phyloP scores from a whole-genome alignment of 1,140 invertebrate genomes.

The Bombus terrestris region DNA sequence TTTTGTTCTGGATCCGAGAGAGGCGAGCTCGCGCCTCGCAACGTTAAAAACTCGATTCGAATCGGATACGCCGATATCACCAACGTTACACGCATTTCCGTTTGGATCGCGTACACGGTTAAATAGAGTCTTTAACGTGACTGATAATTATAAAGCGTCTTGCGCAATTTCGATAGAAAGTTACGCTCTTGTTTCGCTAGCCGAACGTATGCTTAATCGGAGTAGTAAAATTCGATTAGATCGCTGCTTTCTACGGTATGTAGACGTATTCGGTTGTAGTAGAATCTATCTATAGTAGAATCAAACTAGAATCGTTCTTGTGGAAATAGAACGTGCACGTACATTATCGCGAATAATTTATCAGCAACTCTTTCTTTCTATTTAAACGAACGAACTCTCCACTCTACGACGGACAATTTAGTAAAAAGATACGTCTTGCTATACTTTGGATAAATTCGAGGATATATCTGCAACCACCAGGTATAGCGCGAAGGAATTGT shows the following conservation, averaged over 20 bases:
- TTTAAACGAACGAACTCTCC: too few relatives aligned
- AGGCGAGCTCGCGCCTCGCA: neutral
- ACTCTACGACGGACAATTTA: too few relatives aligned
- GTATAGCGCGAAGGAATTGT: neutral
- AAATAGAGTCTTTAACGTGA: neutral
- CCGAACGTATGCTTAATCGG: slow-evolving; percentile 10
- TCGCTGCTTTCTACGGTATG: neutral
- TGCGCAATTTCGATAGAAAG: slow-evolving; percentile 40
- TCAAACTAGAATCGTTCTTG: neutral
- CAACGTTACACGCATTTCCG: neutral
- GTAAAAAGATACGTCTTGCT: neutral
- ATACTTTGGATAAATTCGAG: neutral
- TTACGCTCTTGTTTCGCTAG: slow-evolving; percentile 28
- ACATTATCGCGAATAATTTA: too few relatives aligned
- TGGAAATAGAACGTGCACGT: neutral
- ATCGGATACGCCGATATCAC: neutral
- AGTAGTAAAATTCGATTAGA: slow-evolving; percentile 12
- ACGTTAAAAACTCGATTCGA: neutral
- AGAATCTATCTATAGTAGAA: too few relatives aligned
- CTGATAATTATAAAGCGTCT: slow-evolving; percentile 23
- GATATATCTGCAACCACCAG: neutral
- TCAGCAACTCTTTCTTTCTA: too few relatives aligned
- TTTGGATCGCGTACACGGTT: neutral
- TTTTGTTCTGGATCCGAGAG: neutral
- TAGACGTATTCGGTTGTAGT: too few relatives aligned